Evolutionary conservation across 2,888 invertebrate genomes (phyloP).

Genomic region (Herminia tarsipennalis): DNA sequence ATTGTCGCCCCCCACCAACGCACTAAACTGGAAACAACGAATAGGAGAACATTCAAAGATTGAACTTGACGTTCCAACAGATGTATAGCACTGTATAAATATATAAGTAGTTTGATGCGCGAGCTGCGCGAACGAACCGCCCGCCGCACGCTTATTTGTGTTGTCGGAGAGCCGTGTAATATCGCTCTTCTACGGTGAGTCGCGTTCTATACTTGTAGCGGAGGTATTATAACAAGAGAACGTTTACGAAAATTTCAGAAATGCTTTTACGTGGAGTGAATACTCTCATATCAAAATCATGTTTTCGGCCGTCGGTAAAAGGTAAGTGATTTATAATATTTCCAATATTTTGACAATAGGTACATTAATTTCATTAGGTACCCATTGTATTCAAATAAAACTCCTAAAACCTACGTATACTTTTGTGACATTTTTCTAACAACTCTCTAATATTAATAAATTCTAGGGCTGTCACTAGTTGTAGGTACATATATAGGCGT

Average conservation of each 20-base stretch:
- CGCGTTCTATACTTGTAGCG: not conserved
- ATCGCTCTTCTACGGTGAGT: not conserved
- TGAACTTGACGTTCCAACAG: constrained; percentile 12
- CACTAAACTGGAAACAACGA: not conserved
- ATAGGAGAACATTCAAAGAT: constrained; percentile 2
- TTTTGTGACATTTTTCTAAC: too few species aligned
- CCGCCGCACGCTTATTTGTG: not conserved
- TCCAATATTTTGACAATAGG: not conserved
- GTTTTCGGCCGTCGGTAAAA: constrained; percentile 15
- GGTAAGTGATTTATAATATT: constrained; percentile 23
- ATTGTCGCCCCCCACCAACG: not conserved
- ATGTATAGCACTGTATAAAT: not conserved
- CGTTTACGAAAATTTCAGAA: not conserved
- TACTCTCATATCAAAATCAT: constrained; percentile 10
- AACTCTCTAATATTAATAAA: too few species aligned
- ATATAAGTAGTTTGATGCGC: constrained; percentile 3
- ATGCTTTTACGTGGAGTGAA: constrained; percentile 27
- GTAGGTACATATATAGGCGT: too few species aligned
- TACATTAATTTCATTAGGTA: not conserved
- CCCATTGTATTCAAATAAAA: too few species aligned
- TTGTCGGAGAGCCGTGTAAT: not conserved
- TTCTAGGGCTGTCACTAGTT: too few species aligned
- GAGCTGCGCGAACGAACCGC: constrained; percentile 9
- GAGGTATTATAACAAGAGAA: not conserved
- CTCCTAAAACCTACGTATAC: too few species aligned